Conservation (phyloP, 1,140 invertebrate species). For the Anagrus nilaparvatae region DNA sequence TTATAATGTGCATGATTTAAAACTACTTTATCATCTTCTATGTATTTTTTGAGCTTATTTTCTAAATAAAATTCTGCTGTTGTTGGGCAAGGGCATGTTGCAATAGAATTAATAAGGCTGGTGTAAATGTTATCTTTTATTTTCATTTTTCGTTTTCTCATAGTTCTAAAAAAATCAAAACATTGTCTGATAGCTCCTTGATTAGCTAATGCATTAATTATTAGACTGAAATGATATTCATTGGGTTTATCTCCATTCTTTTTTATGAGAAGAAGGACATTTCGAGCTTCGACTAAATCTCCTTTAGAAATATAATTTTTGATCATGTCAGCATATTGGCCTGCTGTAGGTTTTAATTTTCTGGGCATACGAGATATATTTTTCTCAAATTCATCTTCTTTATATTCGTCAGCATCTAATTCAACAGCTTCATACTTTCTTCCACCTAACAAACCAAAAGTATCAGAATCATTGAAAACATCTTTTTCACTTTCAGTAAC, state of each 20-base stretch:
- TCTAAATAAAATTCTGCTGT: slow-evolving; percentile 43
- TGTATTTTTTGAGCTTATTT: slow-evolving; percentile 46
- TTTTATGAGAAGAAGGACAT: slow-evolving; percentile 67
- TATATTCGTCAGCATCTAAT: slow-evolving; percentile 28
- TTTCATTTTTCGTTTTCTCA: slow-evolving; percentile 63
- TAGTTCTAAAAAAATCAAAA: slow-evolving; percentile 69
- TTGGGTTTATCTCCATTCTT: slow-evolving; percentile 68
- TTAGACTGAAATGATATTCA: slow-evolving; percentile 66
- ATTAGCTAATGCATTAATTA: slow-evolving; percentile 69
- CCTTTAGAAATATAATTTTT: slow-evolving; percentile 52
- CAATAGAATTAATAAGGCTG: slow-evolving; percentile 78
- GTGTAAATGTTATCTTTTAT: slow-evolving; percentile 65
- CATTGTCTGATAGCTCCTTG: slow-evolving; percentile 76
- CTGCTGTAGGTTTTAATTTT: slow-evolving; percentile 38
- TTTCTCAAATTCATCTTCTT: slow-evolving; percentile 30
- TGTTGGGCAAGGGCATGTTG: slow-evolving; percentile 61
- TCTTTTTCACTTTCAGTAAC: too few relatives aligned
- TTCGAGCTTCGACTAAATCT: slow-evolving; percentile 60
- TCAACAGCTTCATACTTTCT: slow-evolving; percentile 20
- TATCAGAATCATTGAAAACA: slow-evolving; percentile 25
- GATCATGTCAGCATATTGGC: slow-evolving; percentile 57
- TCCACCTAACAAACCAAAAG: slow-evolving; percentile 32
- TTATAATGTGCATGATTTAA: slow-evolving; percentile 74
- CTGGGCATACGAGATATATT: slow-evolving; percentile 19
- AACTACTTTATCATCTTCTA: slow-evolving; percentile 49